These are phyloP conservation scores for Melanerpes formicivorus DNA, from an alignment of 2,113 vertebrate genomes.

Conservation along the genomic window DNA sequence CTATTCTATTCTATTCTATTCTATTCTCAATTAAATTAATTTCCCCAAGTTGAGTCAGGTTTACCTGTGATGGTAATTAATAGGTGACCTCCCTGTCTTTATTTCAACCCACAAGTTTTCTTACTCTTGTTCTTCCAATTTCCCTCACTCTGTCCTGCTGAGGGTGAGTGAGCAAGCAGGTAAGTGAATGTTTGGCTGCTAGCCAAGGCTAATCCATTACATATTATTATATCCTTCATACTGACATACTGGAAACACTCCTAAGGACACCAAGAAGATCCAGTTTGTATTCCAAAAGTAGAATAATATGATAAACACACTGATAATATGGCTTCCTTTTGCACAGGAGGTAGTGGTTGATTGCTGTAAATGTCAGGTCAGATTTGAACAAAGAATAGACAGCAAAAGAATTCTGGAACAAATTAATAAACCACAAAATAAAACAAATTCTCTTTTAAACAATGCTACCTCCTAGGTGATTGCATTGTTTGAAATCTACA, in stretches of 20 bases:
- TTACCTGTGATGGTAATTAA: neutral
- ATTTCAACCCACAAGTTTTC: neutral
- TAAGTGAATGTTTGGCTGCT: neutral
- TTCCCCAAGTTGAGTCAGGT: neutral
- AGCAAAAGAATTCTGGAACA: neutral
- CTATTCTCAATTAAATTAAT: neutral
- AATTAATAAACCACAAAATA: neutral
- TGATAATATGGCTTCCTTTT: neutral
- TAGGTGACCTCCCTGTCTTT: neutral
- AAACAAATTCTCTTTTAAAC: neutral
- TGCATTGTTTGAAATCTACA: neutral
- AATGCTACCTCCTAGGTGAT: neutral
- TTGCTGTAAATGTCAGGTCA: neutral
- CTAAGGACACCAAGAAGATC: neutral
- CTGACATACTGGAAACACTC: neutral
- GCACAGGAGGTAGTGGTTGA: neutral
- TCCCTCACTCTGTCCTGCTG: neutral
- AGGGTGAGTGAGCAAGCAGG: neutral
- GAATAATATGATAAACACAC: neutral
- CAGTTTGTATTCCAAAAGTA: neutral
- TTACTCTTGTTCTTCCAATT: neutral
- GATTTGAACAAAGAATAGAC: neutral
- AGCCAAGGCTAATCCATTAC: neutral
- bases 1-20: too few species aligned
- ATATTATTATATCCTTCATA: neutral